These are phyloP conservation scores for Drosophila suboccidentalis DNA, from an alignment of 2,888 invertebrate species.

Conservation along the genomic window DNA sequence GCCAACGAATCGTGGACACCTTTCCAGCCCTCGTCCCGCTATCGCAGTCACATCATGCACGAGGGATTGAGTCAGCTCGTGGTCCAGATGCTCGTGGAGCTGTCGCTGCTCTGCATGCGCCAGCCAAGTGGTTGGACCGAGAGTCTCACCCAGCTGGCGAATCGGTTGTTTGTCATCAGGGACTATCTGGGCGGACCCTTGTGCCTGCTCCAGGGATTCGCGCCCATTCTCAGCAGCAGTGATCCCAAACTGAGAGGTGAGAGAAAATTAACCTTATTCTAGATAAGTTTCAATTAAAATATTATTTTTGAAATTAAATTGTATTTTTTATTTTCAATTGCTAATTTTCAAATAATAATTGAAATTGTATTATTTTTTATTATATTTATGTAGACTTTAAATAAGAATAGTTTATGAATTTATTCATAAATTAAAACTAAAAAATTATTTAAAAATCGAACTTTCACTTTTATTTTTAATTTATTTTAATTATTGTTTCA, in stretches of 20 bases:
- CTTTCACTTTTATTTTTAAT: not conserved
- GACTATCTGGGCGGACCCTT: constrained; percentile 84
- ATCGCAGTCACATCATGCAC: constrained; percentile 83
- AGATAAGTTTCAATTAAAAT: too few species aligned
- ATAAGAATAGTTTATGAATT: too few species aligned
- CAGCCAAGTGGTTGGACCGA: constrained; percentile 83
- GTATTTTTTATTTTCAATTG: not conserved
- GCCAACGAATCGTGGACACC: constrained; percentile 77
- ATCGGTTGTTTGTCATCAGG: constrained; percentile 84
- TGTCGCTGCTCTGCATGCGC: constrained; percentile 80
- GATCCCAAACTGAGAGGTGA: constrained; percentile 81
- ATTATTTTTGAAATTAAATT: not conserved
- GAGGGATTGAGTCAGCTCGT: constrained; percentile 84
- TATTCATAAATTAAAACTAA: too few species aligned
- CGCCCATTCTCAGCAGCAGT: constrained; percentile 80
- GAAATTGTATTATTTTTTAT: too few species aligned
- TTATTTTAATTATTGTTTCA: too few species aligned
- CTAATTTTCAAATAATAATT: too few species aligned
- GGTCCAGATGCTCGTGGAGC: constrained; percentile 84
- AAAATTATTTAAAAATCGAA: not conserved
- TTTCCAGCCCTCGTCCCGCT: constrained; percentile 83
- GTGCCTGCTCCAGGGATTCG: constrained; percentile 84
- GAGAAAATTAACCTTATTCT: not conserved
- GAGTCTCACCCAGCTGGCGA: constrained; percentile 82
- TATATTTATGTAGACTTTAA: too few species aligned